A percentile compares a stretch with the other conserved stretches of the same genome.
Conservation (phyloP, 2,797 vertebrate genomes). For the Hypotaenidia okinawae region DNA sequence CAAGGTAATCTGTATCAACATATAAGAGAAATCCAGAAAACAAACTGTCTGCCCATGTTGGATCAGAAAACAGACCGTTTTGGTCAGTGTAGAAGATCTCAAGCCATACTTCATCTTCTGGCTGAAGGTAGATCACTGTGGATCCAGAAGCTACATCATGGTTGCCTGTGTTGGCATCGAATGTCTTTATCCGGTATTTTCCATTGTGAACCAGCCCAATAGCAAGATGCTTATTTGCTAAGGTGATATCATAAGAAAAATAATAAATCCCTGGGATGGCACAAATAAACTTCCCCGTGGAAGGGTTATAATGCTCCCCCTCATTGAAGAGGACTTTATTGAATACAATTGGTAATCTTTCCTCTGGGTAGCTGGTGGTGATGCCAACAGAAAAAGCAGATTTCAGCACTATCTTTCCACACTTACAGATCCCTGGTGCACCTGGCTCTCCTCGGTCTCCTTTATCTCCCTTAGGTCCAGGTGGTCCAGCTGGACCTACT, state of each 20-base stretch:
- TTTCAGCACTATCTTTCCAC: constrained; percentile 91
- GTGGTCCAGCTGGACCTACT: constrained; percentile 79
- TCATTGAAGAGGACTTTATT: constrained; percentile 96
- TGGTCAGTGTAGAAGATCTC: constrained; percentile 96
- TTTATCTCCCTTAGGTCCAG: constrained; percentile 88
- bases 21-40: constrained; percentile 98
- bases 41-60: constrained; percentile 93
- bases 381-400: constrained; percentile 96
- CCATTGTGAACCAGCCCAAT: constrained; percentile 95
- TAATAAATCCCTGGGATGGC: constrained; percentile 95
- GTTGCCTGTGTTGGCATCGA: constrained; percentile 97
- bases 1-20: constrained; percentile 92
- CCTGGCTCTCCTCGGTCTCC: constrained; percentile 86
- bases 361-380: constrained; percentile 95
- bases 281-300: constrained; percentile 94
- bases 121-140: constrained; percentile 90
- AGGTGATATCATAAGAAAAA: constrained; percentile 96
- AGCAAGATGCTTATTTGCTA: constrained; percentile 96
- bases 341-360: constrained; percentile 91
- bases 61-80: constrained; percentile 95
- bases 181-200: constrained; percentile 93
- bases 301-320: constrained; percentile 91
- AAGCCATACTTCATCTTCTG: constrained; percentile 98
- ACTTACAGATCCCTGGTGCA: constrained; percentile 87
- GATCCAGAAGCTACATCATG: constrained; percentile 96